Conservation (phyloP, 2,113 vertebrate species). For the Aramus guarauna region DNA sequence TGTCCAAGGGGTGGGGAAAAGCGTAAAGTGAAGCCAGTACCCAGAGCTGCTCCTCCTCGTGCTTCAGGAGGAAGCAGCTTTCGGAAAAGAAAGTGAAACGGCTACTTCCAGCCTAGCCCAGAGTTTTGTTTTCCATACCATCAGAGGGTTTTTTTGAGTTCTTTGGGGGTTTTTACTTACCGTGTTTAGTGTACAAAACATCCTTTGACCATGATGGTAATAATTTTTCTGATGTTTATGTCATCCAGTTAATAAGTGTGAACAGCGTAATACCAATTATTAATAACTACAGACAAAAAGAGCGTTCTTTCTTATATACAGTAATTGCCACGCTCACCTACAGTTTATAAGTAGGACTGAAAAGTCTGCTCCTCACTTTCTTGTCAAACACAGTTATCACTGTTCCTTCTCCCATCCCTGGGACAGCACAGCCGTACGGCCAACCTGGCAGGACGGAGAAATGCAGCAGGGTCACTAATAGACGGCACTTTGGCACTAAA, state of each 20-base stretch:
- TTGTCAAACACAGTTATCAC: background rate
- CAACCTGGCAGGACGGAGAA: background rate
- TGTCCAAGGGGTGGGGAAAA: background rate
- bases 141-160: background rate
- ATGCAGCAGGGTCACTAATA: background rate
- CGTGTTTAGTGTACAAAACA: background rate
- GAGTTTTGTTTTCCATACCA: background rate
- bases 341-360: background rate
- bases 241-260: background rate
- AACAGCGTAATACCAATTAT: background rate
- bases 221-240: background rate
- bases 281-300: background rate
- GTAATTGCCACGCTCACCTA: background rate
- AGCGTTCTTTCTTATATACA: background rate
- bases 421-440: background rate
- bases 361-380: background rate
- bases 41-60: background rate
- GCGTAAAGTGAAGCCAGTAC: background rate
- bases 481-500: background rate
- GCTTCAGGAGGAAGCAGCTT: background rate
- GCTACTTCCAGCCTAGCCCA: background rate
- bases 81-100: background rate
- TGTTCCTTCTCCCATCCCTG: background rate
- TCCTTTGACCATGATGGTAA: background rate
- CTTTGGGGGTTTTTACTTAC: background rate